phyloP scores from a whole-genome alignment of 2,888 invertebrate genomes.

The Caenorhabditis virilis region DNA sequence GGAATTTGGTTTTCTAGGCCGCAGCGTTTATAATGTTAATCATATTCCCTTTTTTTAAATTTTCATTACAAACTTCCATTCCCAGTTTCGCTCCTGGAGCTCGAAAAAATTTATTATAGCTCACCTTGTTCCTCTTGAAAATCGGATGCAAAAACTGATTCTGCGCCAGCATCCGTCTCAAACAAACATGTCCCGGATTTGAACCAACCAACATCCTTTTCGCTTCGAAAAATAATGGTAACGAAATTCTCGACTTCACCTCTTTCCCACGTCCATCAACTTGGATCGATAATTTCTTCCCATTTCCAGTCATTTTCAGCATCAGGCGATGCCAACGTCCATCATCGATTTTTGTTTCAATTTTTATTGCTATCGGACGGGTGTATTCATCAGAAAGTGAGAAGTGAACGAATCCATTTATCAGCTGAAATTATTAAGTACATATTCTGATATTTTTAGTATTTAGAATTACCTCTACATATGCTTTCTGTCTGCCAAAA shows the following conservation, averaged over 20 bases:
- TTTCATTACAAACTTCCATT: neutral
- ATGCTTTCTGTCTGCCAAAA: conserved; percentile 17
- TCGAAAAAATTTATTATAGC: neutral
- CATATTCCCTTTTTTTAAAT: neutral
- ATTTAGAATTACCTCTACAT: conserved; percentile 13
- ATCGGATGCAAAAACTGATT: conserved; percentile 15
- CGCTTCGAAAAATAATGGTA: conserved; percentile 19
- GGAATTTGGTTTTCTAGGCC: too few relatives aligned
- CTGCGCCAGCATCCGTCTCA: conserved; percentile 24
- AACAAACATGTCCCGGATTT: conserved; percentile 7
- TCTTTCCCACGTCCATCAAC: conserved; percentile 46
- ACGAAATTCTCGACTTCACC: conserved; percentile 22
- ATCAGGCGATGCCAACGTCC: conserved; percentile 32
- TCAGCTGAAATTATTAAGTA: conserved; percentile 8
- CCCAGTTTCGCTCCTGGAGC: neutral
- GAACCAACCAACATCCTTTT: conserved; percentile 2
- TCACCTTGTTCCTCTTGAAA: neutral
- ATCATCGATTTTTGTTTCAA: conserved; percentile 19
- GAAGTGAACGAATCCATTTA: conserved; percentile 13
- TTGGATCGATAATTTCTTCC: conserved; percentile 30
- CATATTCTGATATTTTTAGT: neutral
- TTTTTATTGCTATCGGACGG: conserved; percentile 9
- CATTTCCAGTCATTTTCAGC: conserved; percentile 19
- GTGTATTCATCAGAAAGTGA: conserved; percentile 15
- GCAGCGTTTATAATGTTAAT: too few relatives aligned